phyloP scores from a whole-genome alignment of 2,888 invertebrate species.

The Eupelmus urozonus region DNA sequence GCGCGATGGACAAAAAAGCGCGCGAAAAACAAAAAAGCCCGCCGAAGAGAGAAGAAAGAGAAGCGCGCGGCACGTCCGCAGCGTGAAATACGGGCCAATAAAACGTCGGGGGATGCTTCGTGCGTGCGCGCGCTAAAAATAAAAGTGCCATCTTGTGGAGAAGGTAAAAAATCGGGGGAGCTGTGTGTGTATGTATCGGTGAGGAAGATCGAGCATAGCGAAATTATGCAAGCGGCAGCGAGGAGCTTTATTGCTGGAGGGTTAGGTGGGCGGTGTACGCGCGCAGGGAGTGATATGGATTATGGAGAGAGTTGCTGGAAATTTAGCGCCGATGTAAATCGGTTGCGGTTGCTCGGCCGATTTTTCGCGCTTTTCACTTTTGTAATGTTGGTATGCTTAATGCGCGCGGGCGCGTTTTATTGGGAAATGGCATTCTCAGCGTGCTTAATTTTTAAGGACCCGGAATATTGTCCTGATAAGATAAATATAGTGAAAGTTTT shows the following conservation, averaged over 20 bases:
- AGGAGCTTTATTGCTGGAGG: conserved; percentile 26
- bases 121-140: conserved; percentile 15
- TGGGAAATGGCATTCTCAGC: too few species aligned
- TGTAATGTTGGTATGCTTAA: too few species aligned
- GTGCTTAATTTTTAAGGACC: too few species aligned
- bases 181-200: neutral
- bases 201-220: neutral
- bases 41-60: conserved; percentile 19
- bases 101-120: conserved; percentile 20
- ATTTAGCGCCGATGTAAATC: too few species aligned
- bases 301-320: too few species aligned
- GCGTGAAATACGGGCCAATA: conserved; percentile 51
- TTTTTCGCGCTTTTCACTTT: too few species aligned
- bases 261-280: too few species aligned
- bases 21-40: neutral
- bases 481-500: too few species aligned
- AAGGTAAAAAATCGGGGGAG: neutral
- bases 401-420: too few species aligned
- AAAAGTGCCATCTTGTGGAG: conserved; percentile 8
- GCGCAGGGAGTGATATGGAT: too few species aligned
- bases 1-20: neutral
- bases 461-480: too few species aligned
- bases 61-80: neutral
- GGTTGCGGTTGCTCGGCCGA: too few species aligned
- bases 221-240: conserved; percentile 30